Conservation (phyloP, 37 sponge, comb jelly and placozoan genomes). For the Haliclona indistincta region DNA sequence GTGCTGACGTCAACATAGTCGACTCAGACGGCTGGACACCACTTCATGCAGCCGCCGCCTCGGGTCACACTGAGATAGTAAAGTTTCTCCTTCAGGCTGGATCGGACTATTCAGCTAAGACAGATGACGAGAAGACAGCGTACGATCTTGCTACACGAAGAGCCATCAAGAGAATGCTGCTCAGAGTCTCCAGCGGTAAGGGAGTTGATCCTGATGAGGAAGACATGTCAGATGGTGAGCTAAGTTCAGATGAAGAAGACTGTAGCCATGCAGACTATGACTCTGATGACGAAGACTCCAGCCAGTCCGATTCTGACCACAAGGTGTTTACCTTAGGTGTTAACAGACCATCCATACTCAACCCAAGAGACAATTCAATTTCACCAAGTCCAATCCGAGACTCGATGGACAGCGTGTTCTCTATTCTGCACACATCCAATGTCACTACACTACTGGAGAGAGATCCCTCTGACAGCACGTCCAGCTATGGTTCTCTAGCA, state of each 20-base stretch:
- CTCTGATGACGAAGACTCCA: conserved; percentile 39
- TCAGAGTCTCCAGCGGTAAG: conserved; percentile 65
- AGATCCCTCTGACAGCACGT: conserved; percentile 32
- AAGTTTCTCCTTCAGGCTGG: conserved; percentile 65
- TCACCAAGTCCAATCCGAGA: conserved; percentile 39
- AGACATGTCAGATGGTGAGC: conserved; percentile 55
- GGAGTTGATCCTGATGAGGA: conserved; percentile 34
- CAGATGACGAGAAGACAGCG: conserved; percentile 63
- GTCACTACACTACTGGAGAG: not conserved
- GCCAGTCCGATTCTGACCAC: not conserved
- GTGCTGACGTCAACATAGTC: conserved; percentile 72
- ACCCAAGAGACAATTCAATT: not conserved
- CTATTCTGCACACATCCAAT: not conserved
- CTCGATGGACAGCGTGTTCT: conserved; percentile 44
- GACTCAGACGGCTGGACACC: conserved; percentile 81
- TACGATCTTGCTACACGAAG: conserved; percentile 60
- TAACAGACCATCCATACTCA: not conserved
- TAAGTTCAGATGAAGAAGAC: conserved; percentile 54
- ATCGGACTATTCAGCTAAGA: conserved; percentile 59
- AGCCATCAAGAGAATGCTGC: conserved; percentile 68
- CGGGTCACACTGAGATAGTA: conserved; percentile 59
- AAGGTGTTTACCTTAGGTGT: conserved; percentile 11
- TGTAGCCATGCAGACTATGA: conserved; percentile 76
- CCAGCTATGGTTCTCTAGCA: conserved; percentile 40
- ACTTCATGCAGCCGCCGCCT: conserved; percentile 75